Percentiles rank a stretch among this genome's conserved stretches.
phyloP scores from a whole-genome alignment of 2,888 invertebrate genomes.

The Antheraea assamensis region DNA sequence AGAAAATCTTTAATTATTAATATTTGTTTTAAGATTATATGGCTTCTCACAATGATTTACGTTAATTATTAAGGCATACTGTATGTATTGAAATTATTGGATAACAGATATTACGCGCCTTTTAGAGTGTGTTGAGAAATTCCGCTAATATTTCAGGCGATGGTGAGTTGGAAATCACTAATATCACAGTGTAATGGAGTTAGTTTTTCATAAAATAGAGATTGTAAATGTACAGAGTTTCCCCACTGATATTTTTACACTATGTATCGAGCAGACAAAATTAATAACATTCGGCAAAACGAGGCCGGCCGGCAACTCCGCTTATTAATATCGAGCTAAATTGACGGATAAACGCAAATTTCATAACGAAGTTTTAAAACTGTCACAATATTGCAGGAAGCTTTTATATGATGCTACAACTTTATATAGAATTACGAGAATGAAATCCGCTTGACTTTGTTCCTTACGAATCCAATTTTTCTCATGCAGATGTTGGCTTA shows the following conservation, averaged over 20 bases:
- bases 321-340: constrained; percentile 32
- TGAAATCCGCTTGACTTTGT: not conserved
- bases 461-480: not conserved
- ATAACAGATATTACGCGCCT: too few relatives aligned
- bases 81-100: too few relatives aligned
- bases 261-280: constrained; percentile 18
- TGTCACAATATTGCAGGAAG: constrained; percentile 4
- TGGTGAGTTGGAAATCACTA: not conserved
- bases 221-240: not conserved
- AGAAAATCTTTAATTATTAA: too few relatives aligned
- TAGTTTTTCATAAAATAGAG: not conserved
- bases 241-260: constrained; percentile 2
- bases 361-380: constrained; percentile 20
- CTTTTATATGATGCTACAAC: not conserved
- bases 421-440: not conserved
- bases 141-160: not conserved
- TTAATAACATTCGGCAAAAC: constrained; percentile 29
- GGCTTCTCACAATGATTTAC: too few relatives aligned
- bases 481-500: too few relatives aligned
- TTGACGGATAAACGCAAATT: constrained; percentile 30
- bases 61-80: too few relatives aligned
- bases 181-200: not conserved
- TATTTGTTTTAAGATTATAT: too few relatives aligned
- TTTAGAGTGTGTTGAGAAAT: too few relatives aligned
- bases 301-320: constrained; percentile 31